Percentiles rank a stretch among this genome's conserved stretches.
Evolutionary conservation across 37 sponge, comb jelly and placozoan genomes (phyloP).

Genomic region (Ianthella basta): DNA sequence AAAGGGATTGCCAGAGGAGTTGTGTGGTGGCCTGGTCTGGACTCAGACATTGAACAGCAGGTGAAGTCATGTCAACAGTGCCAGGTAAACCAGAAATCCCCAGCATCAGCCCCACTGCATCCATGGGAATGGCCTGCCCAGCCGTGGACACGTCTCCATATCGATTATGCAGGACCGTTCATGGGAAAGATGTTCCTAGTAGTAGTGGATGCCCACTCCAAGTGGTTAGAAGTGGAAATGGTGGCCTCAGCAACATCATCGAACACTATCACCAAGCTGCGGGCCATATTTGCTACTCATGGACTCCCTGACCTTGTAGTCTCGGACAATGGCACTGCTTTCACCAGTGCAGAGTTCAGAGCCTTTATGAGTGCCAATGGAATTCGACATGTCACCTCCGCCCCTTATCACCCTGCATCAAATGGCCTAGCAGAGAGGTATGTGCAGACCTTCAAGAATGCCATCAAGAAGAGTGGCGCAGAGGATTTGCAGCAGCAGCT

Average conservation of each 20-base stretch:
- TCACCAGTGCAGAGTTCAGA: constrained; percentile 32
- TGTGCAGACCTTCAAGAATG: constrained; percentile 43
- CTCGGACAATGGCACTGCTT: constrained; percentile 40
- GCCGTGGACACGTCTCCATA: constrained; percentile 29
- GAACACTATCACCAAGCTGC: constrained; percentile 18
- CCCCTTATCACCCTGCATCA: constrained; percentile 49
- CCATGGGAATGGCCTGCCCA: constrained; percentile 42
- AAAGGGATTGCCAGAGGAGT: constrained; percentile 41
- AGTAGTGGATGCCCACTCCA: constrained; percentile 41
- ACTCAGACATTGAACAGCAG: constrained; percentile 6
- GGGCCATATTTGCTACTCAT: constrained; percentile 43
- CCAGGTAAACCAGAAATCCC: constrained; percentile 16
- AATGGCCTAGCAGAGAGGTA: constrained; percentile 53
- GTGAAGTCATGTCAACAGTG: constrained; percentile 32
- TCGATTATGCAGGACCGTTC: constrained; percentile 32
- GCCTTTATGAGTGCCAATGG: constrained; percentile 34
- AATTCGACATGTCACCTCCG: constrained; percentile 32
- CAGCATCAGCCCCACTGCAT: constrained; percentile 9
- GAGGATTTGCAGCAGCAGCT: constrained; percentile 27
- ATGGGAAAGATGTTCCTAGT: constrained; percentile 35
- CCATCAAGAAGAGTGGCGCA: constrained; percentile 14
- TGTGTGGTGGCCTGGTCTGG: constrained; percentile 44
- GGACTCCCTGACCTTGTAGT: constrained; percentile 32
- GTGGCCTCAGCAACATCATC: constrained; percentile 35
- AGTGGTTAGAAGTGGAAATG: constrained; percentile 41